phyloP scores from a whole-genome alignment of 2,113 vertebrate genomes.

The Ptilonorhynchus violaceus region DNA sequence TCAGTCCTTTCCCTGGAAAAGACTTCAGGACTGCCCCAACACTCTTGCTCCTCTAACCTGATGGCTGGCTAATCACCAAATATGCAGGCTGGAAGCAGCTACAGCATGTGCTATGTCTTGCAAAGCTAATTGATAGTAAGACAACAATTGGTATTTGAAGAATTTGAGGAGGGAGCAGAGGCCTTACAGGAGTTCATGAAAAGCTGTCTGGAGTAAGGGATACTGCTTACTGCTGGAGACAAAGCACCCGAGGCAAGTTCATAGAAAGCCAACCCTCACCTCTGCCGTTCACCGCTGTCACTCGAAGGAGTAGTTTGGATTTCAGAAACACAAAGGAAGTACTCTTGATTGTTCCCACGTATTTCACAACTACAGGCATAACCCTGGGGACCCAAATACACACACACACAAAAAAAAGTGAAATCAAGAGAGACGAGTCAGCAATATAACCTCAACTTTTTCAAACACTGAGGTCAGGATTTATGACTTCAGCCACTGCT shows the following conservation, averaged over 20 bases:
- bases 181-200: neutral
- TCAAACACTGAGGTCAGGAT: neutral
- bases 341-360: neutral
- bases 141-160: neutral
- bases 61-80: neutral
- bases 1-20: neutral
- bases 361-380: neutral
- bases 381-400: neutral
- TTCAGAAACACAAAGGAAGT: neutral
- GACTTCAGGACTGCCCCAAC: neutral
- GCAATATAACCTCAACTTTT: neutral
- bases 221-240: neutral
- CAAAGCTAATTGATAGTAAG: conserved; percentile 20
- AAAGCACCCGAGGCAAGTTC: neutral
- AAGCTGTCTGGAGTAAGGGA: neutral
- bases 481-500: neutral
- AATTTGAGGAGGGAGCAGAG: conserved; percentile 11
- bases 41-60: neutral
- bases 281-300: accelerated
- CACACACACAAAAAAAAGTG: neutral
- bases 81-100: neutral
- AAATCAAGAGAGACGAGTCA: neutral
- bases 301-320: neutral
- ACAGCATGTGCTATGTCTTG: neutral
- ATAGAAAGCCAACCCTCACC: neutral